Base-by-base conservation (phyloP, 2,888 invertebrate genomes). In the Schizaphis graminum region DNA sequence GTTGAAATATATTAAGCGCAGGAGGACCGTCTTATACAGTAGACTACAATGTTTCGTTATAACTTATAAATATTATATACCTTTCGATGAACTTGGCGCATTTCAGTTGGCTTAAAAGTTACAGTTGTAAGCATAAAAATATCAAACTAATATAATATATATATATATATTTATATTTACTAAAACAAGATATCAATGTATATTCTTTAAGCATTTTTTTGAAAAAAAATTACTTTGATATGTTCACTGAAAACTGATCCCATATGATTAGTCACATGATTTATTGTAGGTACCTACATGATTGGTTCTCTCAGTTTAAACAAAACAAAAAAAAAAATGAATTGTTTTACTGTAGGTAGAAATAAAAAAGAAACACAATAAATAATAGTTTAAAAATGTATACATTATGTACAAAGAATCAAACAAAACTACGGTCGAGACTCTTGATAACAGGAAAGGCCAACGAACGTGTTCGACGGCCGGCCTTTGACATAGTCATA, bases 381-480 rank as follows among this genome's bases (percentile, higher is more conserved):
- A n/a, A 16, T n/a, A n/a, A n/a, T n/a, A 61, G 28, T 61, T 61
- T 67, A n/a, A 16, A 67, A n/a, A 67, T 16, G n/a, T 1, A n/a
- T 67, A n/a, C 5, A 11, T n/a, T 67, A 7, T 16, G 5, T 16
- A 16, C 16, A 16, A n/a, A 16, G 0, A 11, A 5, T 16, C 16
- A n/a, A 67, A 16, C 16, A 16, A n/a, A 16, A 67, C n/a, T 67
- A n/a, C n/a, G 13, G 16, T n/a, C n/a, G n/a, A n/a, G n/a, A 5
- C n/a, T 67, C 1, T 16, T 13, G 24, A 26, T 5, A 7, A 56
- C 2, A 24, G 7, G 4, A n/a, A 4, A 4, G 13, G 13, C n/a
- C 7, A 16, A 13, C 1, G 1, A n/a, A n/a, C 13, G 1, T 13
- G 13, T 67, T n/a, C n/a, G n/a, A 8, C 2, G 16, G 13, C 0